These are phyloP conservation scores for Eudasyphora cyanicolor DNA, from an alignment of 2,888 invertebrate genomes.

Conservation along the genomic window DNA sequence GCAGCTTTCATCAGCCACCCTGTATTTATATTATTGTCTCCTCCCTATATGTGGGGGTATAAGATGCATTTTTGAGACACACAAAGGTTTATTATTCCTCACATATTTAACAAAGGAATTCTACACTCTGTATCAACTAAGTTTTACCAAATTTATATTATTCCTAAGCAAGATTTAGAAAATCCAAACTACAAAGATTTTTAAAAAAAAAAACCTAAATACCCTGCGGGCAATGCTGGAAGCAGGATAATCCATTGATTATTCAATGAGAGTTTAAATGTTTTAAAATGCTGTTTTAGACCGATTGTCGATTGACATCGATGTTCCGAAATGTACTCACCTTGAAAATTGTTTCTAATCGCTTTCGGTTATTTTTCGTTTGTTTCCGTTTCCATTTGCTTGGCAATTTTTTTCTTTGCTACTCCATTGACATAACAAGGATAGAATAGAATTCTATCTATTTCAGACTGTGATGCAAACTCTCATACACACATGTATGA, in stretches of 20 bases:
- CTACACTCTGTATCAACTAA: too few species aligned
- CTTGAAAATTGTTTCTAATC: constrained; percentile 42
- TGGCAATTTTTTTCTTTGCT: background rate
- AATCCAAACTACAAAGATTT: too few species aligned
- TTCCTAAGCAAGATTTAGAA: too few species aligned
- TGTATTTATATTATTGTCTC: too few species aligned
- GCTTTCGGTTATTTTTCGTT: constrained; percentile 28
- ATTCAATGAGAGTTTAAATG: constrained; percentile 4
- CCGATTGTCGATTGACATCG: background rate
- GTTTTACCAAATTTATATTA: too few species aligned
- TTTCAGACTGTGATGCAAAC: background rate
- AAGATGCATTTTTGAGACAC: too few species aligned
- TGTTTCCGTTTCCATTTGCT: constrained; percentile 1
- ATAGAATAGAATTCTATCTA: constrained; percentile 9
- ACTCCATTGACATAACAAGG: background rate
- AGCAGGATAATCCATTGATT: background rate
- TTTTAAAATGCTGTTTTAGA: background rate
- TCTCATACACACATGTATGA: background rate
- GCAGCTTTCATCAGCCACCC: too few species aligned
- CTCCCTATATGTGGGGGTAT: too few species aligned
- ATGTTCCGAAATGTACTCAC: constrained; percentile 31
- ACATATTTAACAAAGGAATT: too few species aligned
- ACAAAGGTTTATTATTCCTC: too few species aligned
- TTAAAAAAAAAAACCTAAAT: too few species aligned
- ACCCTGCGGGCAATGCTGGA: background rate